These are phyloP conservation scores for Babylonia areolata DNA, from an alignment of 1,140 invertebrate genomes.

Conservation along the genomic window DNA sequence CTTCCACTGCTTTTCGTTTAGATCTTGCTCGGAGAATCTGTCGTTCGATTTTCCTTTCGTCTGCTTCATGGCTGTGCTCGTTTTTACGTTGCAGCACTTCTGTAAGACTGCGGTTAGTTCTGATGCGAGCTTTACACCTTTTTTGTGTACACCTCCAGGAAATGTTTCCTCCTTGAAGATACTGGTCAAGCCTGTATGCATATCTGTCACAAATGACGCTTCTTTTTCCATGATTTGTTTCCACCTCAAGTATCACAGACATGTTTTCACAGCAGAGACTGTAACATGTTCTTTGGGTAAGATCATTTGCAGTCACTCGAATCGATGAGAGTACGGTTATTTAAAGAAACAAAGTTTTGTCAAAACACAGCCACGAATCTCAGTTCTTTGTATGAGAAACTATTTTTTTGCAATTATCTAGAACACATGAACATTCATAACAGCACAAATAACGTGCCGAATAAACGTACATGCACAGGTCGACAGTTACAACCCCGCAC, in stretches of 20 bases:
- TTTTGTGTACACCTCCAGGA: neutral
- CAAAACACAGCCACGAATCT: no score
- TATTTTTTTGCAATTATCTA: no score
- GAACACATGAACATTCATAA: no score
- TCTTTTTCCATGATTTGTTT: neutral
- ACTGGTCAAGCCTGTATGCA: neutral
- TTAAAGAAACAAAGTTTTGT: no score
- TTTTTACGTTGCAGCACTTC: neutral
- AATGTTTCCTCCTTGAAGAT: neutral
- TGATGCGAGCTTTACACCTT: conserved; percentile 1
- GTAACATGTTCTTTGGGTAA: no score
- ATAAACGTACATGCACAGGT: no score
- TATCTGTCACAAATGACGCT: neutral
- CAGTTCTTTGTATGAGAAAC: no score
- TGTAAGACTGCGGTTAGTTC: neutral
- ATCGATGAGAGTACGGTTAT: no score
- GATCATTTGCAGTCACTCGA: no score
- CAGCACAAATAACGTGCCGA: no score
- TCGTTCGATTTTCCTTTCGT: neutral
- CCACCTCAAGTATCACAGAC: neutral
- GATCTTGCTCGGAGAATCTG: neutral
- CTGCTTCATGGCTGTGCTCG: neutral
- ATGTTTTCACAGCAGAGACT: neutral
- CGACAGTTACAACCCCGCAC: no score
- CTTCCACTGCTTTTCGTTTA: neutral